Evolutionary conservation across 2,113 vertebrate species (phyloP).

Genomic region (Hyaena hyaena): DNA sequence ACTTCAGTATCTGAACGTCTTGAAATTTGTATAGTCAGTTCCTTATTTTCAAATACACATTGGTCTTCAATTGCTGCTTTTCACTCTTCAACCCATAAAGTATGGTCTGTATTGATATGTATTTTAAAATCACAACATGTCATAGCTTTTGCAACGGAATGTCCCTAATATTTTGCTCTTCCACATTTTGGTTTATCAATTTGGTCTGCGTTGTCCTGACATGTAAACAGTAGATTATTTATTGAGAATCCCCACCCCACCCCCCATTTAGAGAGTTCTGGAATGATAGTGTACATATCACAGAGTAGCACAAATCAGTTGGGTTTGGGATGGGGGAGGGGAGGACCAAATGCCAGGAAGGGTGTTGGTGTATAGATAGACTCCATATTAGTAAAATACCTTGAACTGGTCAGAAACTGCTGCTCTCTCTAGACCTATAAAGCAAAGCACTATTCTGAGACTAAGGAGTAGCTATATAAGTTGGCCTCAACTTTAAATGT

Average conservation of each 20-base stretch:
- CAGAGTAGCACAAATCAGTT: not conserved
- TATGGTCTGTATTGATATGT: constrained; percentile 47
- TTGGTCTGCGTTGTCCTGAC: constrained; percentile 74
- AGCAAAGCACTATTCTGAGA: not conserved
- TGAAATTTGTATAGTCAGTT: constrained; percentile 46
- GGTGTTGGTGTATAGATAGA: not conserved
- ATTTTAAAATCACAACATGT: not conserved
- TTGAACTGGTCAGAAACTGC: constrained; percentile 54
- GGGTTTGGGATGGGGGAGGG: not conserved
- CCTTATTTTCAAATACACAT: constrained; percentile 63
- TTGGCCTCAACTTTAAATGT: constrained; percentile 42
- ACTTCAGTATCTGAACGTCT: not conserved
- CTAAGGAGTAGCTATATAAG: not conserved
- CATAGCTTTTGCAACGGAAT: not conserved
- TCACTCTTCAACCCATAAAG: constrained; percentile 65
- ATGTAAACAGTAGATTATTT: constrained; percentile 58
- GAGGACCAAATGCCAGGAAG: not conserved
- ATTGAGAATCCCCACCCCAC: constrained; percentile 12
- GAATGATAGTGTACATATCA: not conserved
- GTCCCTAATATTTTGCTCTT: not conserved
- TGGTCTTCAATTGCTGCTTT: constrained; percentile 76
- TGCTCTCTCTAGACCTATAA: constrained; percentile 14
- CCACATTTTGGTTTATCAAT: constrained; percentile 60
- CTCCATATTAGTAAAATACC: not conserved
- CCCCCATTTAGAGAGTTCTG: not conserved